Percentiles rank a stretch among this genome's conserved stretches.
Conservation (phyloP, 2,797 vertebrate genomes). For the Merluccius polli region DNA sequence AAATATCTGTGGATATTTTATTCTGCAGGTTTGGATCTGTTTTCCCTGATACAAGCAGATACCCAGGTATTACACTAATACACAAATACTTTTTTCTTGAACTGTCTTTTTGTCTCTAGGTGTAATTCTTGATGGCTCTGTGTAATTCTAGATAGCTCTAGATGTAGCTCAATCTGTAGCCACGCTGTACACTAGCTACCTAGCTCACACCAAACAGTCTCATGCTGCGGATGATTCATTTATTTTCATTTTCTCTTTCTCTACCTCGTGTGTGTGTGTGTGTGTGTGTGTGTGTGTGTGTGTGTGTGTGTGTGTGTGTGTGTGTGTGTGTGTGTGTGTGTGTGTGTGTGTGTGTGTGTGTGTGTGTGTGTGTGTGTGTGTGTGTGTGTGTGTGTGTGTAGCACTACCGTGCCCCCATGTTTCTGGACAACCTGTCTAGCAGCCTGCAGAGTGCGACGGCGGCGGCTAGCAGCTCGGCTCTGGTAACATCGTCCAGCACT, state of each 20-base stretch:
- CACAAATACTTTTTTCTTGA: too few species aligned
- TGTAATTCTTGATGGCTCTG: too few species aligned
- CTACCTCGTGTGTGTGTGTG: slow-evolving; percentile 22
- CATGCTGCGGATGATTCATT: neutral
- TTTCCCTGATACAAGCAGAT: slow-evolving; percentile 92
- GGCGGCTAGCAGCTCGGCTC: slow-evolving; percentile 77
- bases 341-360: too few species aligned
- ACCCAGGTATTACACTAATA: slow-evolving; percentile 78
- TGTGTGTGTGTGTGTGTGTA: slow-evolving; percentile 46
- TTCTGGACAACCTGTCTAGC: slow-evolving; percentile 90
- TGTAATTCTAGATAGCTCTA: too few species aligned
- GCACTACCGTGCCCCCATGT: slow-evolving; percentile 95
- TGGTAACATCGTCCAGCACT: slow-evolving; percentile 82
- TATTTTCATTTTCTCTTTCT: neutral
- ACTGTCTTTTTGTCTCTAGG: too few species aligned
- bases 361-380: neutral
- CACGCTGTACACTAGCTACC: too few species aligned
- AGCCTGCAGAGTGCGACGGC: slow-evolving; percentile 81
- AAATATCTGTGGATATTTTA: slow-evolving; percentile 14
- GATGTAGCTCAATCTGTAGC: neutral
- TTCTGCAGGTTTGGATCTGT: slow-evolving; percentile 88
- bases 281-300: too few species aligned
- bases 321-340: too few species aligned
- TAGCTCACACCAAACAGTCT: neutral
- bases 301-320: too few species aligned